phyloP scores from a whole-genome alignment of 2,797 vertebrate genomes.

The Trematomus bernacchii region DNA sequence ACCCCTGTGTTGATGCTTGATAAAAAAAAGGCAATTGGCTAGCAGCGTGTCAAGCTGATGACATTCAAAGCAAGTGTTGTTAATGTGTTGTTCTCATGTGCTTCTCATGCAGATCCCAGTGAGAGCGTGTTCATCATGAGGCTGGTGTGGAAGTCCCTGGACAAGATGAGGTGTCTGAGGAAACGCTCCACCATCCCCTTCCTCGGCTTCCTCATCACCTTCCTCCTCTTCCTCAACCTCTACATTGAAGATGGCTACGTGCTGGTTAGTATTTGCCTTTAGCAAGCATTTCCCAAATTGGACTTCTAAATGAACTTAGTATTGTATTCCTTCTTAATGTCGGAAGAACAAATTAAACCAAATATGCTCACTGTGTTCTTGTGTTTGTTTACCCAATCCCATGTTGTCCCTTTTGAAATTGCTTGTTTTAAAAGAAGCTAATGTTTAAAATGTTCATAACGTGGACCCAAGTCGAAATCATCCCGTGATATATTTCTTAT shows the following conservation, averaged over 20 bases:
- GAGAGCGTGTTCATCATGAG: slow-evolving; percentile 83
- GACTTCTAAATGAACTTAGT: not conserved
- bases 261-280: slow-evolving; percentile 86
- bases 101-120: slow-evolving; percentile 72
- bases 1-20: slow-evolving; percentile 17
- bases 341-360: not conserved
- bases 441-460: slow-evolving; percentile 72
- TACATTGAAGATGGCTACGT: slow-evolving; percentile 98
- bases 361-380: slow-evolving; percentile 13
- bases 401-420: slow-evolving; percentile 45
- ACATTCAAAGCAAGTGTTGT: slow-evolving; percentile 10
- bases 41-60: not conserved
- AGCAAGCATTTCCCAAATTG: not conserved
- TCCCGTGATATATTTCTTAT: slow-evolving; percentile 71
- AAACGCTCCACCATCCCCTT: slow-evolving; percentile 95
- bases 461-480: slow-evolving; percentile 50
- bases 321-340: slow-evolving; percentile 5
- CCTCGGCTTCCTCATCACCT: slow-evolving; percentile 94
- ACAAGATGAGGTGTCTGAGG: slow-evolving; percentile 98
- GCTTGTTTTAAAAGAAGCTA: slow-evolving; percentile 57
- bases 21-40: slow-evolving; percentile 5
- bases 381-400: slow-evolving; percentile 2
- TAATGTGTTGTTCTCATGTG: slow-evolving; percentile 19
- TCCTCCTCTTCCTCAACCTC: slow-evolving; percentile 95
- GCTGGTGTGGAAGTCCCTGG: slow-evolving; percentile 89